Conservation (phyloP, 2,797 vertebrate species). For the Tenualosa ilisha region DNA sequence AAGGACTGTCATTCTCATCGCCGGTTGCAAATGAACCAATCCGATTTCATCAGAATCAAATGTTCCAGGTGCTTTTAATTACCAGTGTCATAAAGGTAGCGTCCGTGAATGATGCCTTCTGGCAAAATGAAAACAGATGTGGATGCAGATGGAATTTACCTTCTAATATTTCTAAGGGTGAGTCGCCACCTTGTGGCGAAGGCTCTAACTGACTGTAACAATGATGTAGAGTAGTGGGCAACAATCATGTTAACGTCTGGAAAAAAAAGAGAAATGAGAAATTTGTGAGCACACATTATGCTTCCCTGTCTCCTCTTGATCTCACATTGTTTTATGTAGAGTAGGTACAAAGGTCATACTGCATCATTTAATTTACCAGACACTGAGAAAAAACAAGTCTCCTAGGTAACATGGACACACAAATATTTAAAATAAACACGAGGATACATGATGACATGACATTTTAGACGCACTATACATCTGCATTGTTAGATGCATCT, state of each 20-base stretch:
- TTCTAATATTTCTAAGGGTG: not conserved
- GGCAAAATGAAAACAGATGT: constrained; percentile 24
- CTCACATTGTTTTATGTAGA: not conserved
- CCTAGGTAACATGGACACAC: not conserved
- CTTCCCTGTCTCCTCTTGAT: not conserved
- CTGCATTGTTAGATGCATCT: not conserved
- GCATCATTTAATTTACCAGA: not conserved
- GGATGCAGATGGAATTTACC: not conserved
- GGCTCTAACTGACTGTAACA: not conserved
- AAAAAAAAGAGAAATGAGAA: not conserved
- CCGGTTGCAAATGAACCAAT: not conserved
- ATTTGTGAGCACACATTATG: not conserved
- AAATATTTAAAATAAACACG: not conserved
- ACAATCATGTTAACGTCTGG: no score
- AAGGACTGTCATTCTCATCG: not conserved
- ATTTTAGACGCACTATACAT: not conserved
- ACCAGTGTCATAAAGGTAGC: constrained; percentile 16
- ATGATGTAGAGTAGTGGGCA: not conserved
- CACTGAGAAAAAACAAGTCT: not conserved
- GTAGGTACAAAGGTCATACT: not conserved
- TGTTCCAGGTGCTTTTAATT: constrained; percentile 22
- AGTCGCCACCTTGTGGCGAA: constrained; percentile 12
- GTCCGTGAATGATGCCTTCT: constrained; percentile 8
- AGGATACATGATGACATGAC: not conserved
- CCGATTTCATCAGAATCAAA: constrained; percentile 22